Base-by-base conservation (phyloP, 2,797 vertebrate genomes). In the Sebastolobus altivelis region DNA sequence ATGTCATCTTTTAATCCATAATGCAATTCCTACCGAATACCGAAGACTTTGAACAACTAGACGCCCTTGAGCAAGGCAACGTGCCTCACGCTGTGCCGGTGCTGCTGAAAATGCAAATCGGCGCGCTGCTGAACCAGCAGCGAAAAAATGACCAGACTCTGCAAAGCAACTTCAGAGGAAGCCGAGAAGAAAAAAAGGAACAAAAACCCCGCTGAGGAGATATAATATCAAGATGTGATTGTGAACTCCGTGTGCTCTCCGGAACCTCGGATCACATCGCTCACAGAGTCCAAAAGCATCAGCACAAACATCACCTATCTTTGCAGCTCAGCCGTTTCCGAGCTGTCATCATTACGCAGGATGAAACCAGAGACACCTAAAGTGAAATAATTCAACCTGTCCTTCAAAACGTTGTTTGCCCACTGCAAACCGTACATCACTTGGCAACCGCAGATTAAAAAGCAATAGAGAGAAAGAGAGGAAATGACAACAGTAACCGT, bases 361-460 rank as follows among this genome's bases (percentile, higher is more conserved):
- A 59, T 52, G 74, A 80, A 80, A 77, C 8, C 46, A 1, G 20
- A 80, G 68, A 61, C 22, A 25, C 49, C 31, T 25, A 9, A 68
- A 79, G 58, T 59, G 16, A 52, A 79, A 75, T 80, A 80, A 86
- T 71, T 80, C 71, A 65, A 67, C 58, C 73, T 80, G 87, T 85
- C 88, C 65, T 78, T 82, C 71, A 77, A 77, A 63, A 77, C 5
- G 11, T 43, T 56, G 69, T 69, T 79, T 80, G 61, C 68, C 46
- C 65, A 22, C 61, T 38, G 29, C 27, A 20, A 81, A 65, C 67
- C 43, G 63, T 75, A 55, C 75, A 85, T 90, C 75, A 78, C 72
- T 60, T 33, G 27, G 76, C 60, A 85, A 83, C 25, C 9, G 75
- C 49, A 84, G 79, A 91, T 91, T 88, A 88, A 90, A 91, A 89